Evolutionary conservation across 1,140 invertebrate species (phyloP).

Genomic region (Palaemon carinicauda): DNA sequence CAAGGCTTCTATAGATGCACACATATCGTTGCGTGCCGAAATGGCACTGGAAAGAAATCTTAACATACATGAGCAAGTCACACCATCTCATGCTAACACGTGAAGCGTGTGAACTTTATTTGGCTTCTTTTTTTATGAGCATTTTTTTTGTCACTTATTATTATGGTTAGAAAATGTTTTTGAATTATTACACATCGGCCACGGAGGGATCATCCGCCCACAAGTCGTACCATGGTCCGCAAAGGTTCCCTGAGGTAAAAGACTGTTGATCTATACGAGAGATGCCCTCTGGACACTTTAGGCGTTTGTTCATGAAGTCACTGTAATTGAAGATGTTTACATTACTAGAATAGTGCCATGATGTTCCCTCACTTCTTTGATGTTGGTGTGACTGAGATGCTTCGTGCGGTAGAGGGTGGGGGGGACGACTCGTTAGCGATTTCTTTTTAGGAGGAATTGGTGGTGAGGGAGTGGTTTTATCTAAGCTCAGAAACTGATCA

Average conservation of each 20-base stretch:
- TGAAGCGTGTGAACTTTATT: no score
- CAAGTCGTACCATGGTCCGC: slow-evolving; percentile 87
- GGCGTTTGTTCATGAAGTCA: slow-evolving; percentile 62
- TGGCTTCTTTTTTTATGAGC: no score
- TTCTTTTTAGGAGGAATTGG: background rate
- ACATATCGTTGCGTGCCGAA: no score
- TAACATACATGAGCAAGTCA: no score
- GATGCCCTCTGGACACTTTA: slow-evolving; percentile 66
- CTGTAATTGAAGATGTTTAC: slow-evolving; percentile 52
- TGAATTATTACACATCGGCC: slow-evolving; percentile 24
- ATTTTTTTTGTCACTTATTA: no score
- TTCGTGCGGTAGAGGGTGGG: background rate
- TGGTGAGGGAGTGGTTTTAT: background rate
- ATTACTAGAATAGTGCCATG: background rate
- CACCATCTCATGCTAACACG: no score
- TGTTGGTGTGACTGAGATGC: background rate
- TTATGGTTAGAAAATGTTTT: no score
- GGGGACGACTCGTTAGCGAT: background rate
- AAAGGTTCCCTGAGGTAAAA: slow-evolving; percentile 73
- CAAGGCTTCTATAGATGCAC: no score
- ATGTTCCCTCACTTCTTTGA: background rate
- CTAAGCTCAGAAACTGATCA: background rate
- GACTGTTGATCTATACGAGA: slow-evolving; percentile 70
- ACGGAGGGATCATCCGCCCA: slow-evolving; percentile 75
- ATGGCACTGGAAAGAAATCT: no score